Percentiles rank a stretch among this genome's conserved stretches.
Conservation (phyloP, 2,888 invertebrate species). For the Leptopilina syphax region DNA sequence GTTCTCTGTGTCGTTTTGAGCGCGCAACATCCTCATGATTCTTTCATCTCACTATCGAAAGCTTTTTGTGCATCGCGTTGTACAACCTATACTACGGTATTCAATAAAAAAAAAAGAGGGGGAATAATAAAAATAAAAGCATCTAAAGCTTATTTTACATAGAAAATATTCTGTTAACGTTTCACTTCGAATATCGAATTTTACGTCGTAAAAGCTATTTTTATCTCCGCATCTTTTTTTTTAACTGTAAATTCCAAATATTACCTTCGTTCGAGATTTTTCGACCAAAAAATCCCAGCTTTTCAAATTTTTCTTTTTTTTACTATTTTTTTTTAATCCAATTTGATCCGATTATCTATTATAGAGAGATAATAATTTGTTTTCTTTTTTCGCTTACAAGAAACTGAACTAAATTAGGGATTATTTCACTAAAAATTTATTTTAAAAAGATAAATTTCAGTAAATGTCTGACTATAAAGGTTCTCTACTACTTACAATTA, state of each 20-base stretch:
- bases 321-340: too few relatives aligned
- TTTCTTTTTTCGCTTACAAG: too few relatives aligned
- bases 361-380: too few relatives aligned
- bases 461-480: too few relatives aligned
- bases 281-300: not conserved
- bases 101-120: not conserved
- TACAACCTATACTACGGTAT: not conserved
- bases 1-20: conserved; percentile 1
- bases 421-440: too few relatives aligned
- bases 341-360: not conserved
- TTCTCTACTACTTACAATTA: too few relatives aligned
- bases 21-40: not conserved
- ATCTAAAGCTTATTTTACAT: conserved; percentile 2
- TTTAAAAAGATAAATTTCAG: too few relatives aligned
- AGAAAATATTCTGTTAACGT: not conserved
- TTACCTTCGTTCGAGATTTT: too few relatives aligned
- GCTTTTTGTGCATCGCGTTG: conserved; percentile 1
- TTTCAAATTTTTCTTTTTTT: not conserved
- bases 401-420: too few relatives aligned
- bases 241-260: not conserved
- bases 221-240: not conserved
- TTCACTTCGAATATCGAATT: conserved; percentile 9
- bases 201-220: conserved; percentile 15
- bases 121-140: conserved; percentile 3
- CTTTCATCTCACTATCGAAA: conserved; percentile 10